Evolutionary conservation across 2,113 vertebrate species (phyloP).

Genomic region (Motacilla tschutschensis): DNA sequence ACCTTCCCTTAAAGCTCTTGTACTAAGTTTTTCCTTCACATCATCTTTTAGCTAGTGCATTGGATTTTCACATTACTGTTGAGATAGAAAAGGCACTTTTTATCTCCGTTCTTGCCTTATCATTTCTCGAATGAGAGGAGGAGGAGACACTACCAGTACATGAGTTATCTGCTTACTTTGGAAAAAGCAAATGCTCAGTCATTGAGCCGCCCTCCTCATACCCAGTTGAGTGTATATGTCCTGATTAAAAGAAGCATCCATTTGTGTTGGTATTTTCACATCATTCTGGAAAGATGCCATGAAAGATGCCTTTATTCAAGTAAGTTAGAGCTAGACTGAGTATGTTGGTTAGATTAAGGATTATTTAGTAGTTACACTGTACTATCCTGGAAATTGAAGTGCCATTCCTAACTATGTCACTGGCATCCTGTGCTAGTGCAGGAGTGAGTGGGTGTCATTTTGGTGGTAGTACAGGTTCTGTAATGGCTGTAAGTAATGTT

Average conservation of each 20-base stretch:
- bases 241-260: neutral
- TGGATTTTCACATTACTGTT: neutral
- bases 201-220: neutral
- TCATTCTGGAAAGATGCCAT: neutral
- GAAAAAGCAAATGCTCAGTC: neutral
- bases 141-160: rapidly evolving
- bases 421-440: neutral
- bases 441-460: neutral
- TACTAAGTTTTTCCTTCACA: neutral
- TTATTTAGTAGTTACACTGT: neutral
- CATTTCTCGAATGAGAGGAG: neutral
- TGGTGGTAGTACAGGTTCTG: neutral
- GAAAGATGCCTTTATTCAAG: neutral
- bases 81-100: neutral
- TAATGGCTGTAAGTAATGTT: neutral
- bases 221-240: neutral
- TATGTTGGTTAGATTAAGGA: neutral
- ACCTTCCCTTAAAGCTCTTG: neutral
- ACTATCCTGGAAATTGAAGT: neutral
- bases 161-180: neutral
- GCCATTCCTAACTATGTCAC: neutral
- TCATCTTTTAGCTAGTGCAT: neutral
- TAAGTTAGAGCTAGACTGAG: neutral
- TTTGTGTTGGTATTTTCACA: neutral
- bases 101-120: neutral